Base-by-base conservation (phyloP, 2,113 vertebrate species). In the Phalacrocorax aristotelis region DNA sequence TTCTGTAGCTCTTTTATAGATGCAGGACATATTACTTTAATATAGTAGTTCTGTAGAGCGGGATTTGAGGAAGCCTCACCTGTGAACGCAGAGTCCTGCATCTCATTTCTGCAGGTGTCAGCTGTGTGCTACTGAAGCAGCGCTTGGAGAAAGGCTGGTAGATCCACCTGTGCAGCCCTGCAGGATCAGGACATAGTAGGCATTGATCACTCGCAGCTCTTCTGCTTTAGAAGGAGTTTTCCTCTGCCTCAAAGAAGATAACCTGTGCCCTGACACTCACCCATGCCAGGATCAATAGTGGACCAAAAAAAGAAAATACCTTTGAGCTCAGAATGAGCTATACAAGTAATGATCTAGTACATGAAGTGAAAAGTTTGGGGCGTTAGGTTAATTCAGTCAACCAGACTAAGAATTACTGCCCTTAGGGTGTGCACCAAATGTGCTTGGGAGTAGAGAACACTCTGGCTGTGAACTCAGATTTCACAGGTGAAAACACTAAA, bases 41-140 rank as follows among this genome's bases (percentile, higher is more conserved):
- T 48, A 36, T 16, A 32, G 13, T 26, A 30, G n/a, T 20, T 88
- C 13, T 66, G 17, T 12, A 38, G 15, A 55, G 25, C 3, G n/a
- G 68, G 3, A 30, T 69, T 68, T 57, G 46, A 64, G 17, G 40
- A 80, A 49, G 9, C 2, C 4, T 57, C n/a, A 32, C 11, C 13
- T 40, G 38, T 20, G 42, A 88, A 49, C 17, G 23, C 15, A 34
- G 32, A 65, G 19, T 48, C 13, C 21, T 52, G 5, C 8, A n/a
- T 4, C 19, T 76, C 20, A 7, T 6, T 7, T 64, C 29, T 81
- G 62, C 38, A 60, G 17, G 22, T 60, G 15, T 30, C 0, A 1
- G 8, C 12, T 60, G 21, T 0, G 0, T 44, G n/a, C 30, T 81
- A 23, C 38, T 77, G 29, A 55, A 12, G 22, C n/a, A 58, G 23